phyloP scores from a whole-genome alignment of 2,888 invertebrate species.

The Oscheius myriophilus region DNA sequence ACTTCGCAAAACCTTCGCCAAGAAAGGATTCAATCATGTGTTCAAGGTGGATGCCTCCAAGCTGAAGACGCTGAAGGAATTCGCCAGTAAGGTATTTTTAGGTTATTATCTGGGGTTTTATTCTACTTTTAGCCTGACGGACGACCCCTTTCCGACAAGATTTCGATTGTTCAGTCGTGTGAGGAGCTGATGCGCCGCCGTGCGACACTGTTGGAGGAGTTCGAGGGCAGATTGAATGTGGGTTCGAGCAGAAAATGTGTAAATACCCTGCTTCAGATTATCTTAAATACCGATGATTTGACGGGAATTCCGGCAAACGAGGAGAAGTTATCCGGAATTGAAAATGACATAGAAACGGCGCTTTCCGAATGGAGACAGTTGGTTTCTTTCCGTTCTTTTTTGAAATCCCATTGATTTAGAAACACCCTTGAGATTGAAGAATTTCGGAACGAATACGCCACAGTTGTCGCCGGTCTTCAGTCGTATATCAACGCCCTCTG shows the following conservation, averaged over 20 bases:
- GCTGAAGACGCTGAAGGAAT: slow-evolving; percentile 12
- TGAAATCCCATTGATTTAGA: background rate
- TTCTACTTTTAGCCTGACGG: slow-evolving; percentile 18
- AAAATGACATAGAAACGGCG: slow-evolving; percentile 2
- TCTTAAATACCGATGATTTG: slow-evolving; percentile 13
- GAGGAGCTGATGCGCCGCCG: slow-evolving; percentile 1
- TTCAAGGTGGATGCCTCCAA: slow-evolving; percentile 11
- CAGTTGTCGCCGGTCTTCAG: background rate
- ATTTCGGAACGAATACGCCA: slow-evolving; percentile 3
- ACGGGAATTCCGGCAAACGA: background rate
- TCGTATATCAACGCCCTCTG: slow-evolving; percentile 2
- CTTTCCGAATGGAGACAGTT: background rate
- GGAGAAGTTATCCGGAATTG: background rate
- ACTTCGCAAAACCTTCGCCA: slow-evolving; percentile 8
- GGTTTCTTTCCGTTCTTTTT: background rate
- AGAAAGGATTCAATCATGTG: slow-evolving; percentile 17
- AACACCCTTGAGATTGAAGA: background rate
- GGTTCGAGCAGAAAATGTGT: background rate
- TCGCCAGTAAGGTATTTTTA: slow-evolving; percentile 2
- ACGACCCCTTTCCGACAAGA: slow-evolving; percentile 21
- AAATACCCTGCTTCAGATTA: background rate
- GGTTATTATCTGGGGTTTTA: background rate
- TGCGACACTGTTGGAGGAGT: slow-evolving; percentile 11
- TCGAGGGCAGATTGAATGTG: slow-evolving; percentile 5
- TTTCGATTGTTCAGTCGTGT: slow-evolving; percentile 9